Conservation (phyloP, 2,113 vertebrate genomes). For the Sinocyclocheilus anophthalmus region DNA sequence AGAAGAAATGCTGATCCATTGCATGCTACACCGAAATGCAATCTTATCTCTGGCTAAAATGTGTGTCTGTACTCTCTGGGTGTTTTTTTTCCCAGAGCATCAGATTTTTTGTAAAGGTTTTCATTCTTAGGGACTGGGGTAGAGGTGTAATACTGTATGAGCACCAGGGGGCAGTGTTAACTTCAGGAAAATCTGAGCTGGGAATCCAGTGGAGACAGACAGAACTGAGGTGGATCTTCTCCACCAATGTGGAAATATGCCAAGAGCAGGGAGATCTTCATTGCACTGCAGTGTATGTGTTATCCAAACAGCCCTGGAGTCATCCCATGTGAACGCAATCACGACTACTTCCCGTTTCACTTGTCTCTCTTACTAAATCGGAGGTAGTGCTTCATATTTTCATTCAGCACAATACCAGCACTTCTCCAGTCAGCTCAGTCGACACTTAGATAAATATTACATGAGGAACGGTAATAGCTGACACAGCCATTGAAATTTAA, state of each 20-base stretch:
- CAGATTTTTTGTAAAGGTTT: background rate
- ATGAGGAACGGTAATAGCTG: slow-evolving; percentile 54
- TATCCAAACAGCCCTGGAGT: slow-evolving; percentile 25
- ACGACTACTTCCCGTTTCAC: slow-evolving; percentile 14
- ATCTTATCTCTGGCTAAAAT: slow-evolving; percentile 29
- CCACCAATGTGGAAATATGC: slow-evolving; percentile 16
- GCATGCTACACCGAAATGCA: slow-evolving; percentile 4
- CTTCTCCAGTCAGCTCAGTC: slow-evolving; percentile 24
- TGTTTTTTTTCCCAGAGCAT: background rate
- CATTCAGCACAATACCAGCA: slow-evolving; percentile 12
- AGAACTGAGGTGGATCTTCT: slow-evolving; percentile 5
- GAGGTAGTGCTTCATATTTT: slow-evolving; percentile 5
- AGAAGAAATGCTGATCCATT: slow-evolving; percentile 17
- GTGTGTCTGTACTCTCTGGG: slow-evolving; percentile 24
- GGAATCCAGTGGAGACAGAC: background rate
- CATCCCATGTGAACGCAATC: background rate
- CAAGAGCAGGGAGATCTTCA: slow-evolving; percentile 17
- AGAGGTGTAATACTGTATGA: background rate
- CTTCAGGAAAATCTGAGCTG: background rate
- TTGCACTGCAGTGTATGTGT: background rate
- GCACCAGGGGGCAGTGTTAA: slow-evolving; percentile 31
- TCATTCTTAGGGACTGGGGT: background rate
- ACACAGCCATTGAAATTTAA: slow-evolving; percentile 49
- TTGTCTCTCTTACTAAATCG: background rate
- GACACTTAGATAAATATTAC: slow-evolving; percentile 49